A percentile compares a stretch with the other conserved stretches of the same genome.
phyloP scores from a whole-genome alignment of 1,140 invertebrate genomes.

The Zaprionus ghesquierei region DNA sequence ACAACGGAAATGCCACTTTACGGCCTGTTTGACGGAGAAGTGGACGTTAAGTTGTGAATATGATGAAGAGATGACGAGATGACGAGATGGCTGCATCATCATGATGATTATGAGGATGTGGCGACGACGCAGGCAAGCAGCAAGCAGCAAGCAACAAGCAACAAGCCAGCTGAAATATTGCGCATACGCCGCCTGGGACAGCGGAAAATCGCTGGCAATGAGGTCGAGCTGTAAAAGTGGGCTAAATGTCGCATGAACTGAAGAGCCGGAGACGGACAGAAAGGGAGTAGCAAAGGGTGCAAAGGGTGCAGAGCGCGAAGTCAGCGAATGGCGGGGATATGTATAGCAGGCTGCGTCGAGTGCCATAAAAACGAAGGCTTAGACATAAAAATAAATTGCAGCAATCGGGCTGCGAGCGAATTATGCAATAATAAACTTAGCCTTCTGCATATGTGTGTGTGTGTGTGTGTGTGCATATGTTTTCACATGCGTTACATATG shows the following conservation, averaged over 20 bases:
- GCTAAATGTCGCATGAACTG: constrained; percentile 65
- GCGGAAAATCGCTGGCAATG: constrained; percentile 45
- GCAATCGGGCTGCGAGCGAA: constrained; percentile 36
- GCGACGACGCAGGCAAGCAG: constrained; percentile 4
- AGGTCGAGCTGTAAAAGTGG: constrained; percentile 70
- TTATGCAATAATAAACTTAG: constrained; percentile 43
- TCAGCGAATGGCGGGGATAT: constrained; percentile 1
- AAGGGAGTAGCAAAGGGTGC: not conserved
- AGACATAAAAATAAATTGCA: constrained; percentile 41
- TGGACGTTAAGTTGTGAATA: constrained; percentile 80
- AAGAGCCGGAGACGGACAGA: constrained; percentile 19
- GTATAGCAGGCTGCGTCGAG: constrained; percentile 18
- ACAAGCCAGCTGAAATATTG: constrained; percentile 52
- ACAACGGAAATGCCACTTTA: constrained; percentile 78
- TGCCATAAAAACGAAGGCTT: constrained; percentile 47
- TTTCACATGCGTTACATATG: not conserved
- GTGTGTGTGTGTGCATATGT: constrained; percentile 8
- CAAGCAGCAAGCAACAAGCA: constrained; percentile 21
- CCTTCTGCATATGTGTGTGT: constrained; percentile 4
- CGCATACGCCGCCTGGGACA: constrained; percentile 54
- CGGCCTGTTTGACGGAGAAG: constrained; percentile 77
- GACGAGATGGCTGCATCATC: constrained; percentile 51
- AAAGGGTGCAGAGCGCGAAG: not conserved
- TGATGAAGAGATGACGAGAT: constrained; percentile 53
- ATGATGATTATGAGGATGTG: constrained; percentile 46